Conservation (phyloP, 2,888 invertebrate species). For the Bembecia ichneumoniformis region DNA sequence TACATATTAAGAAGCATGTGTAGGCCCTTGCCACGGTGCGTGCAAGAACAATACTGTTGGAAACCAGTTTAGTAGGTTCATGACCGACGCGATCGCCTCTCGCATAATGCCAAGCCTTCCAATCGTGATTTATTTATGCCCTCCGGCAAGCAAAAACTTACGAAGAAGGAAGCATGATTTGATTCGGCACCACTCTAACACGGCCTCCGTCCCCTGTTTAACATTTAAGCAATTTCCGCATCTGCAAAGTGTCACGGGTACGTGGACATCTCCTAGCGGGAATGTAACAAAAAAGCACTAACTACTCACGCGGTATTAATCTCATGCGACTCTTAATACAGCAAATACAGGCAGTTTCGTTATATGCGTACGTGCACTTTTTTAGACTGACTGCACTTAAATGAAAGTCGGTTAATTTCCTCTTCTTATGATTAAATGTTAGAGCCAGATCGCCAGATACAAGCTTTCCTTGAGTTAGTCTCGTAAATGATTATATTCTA, state of each 20-base stretch:
- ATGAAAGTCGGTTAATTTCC: no score
- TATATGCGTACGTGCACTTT: no score
- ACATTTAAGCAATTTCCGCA: neutral
- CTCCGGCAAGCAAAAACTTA: conserved; percentile 25
- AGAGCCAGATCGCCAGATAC: no score
- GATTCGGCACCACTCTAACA: conserved; percentile 17
- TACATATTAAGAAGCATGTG: conserved; percentile 1
- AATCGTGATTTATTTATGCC: conserved; percentile 42
- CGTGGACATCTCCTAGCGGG: neutral
- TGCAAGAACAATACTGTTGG: conserved; percentile 40
- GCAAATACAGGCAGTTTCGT: no score
- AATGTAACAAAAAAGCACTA: neutral
- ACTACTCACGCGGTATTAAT: neutral
- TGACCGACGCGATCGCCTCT: conserved; percentile 50
- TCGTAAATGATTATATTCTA: no score
- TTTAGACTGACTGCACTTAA: no score
- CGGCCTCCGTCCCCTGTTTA: conserved; percentile 13
- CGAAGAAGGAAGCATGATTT: conserved; percentile 20
- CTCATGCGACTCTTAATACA: neutral
- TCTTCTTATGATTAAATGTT: no score
- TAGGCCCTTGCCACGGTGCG: conserved; percentile 3
- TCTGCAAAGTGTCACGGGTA: neutral
- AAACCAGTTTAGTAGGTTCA: conserved; percentile 68
- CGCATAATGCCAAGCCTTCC: conserved; percentile 40
- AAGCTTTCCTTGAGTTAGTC: no score